Evolutionary conservation across 2,888 invertebrate species (phyloP).

Genomic region (Idaea dimidiata): DNA sequence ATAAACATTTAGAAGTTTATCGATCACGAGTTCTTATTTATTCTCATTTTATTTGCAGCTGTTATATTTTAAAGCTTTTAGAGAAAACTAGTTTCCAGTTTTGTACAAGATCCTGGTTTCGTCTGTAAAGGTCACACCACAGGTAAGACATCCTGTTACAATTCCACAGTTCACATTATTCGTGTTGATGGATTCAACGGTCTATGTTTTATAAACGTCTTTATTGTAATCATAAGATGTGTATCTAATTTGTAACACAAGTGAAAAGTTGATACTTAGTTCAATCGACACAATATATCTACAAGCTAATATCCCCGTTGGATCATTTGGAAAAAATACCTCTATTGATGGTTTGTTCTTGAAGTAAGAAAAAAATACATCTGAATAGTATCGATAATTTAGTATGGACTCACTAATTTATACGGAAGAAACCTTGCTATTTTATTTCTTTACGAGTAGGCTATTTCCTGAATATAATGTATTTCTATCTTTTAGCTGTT

Average conservation of each 20-base stretch:
- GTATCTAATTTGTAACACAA: slow-evolving; percentile 1
- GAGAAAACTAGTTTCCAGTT: background rate
- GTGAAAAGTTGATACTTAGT: background rate
- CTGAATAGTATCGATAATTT: background rate
- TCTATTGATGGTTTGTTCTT: background rate
- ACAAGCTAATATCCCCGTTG: background rate
- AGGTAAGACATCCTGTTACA: background rate
- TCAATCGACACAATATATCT: background rate
- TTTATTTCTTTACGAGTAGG: slow-evolving; percentile 1
- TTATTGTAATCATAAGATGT: background rate
- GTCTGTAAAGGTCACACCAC: background rate
- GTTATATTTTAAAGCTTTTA: background rate
- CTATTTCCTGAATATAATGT: background rate
- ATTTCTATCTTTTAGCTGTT: background rate
- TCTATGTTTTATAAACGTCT: background rate
- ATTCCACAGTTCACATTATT: background rate
- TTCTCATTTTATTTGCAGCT: background rate
- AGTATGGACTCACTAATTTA: background rate
- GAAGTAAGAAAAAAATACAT: background rate
- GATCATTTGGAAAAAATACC: background rate
- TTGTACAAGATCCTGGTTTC: background rate
- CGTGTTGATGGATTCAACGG: background rate
- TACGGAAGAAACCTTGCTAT: background rate
- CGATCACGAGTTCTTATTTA: background rate
- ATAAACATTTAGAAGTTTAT: background rate